These are phyloP conservation scores for Ciconia maguari DNA, from an alignment of 2,113 vertebrate genomes.

Conservation along the genomic window DNA sequence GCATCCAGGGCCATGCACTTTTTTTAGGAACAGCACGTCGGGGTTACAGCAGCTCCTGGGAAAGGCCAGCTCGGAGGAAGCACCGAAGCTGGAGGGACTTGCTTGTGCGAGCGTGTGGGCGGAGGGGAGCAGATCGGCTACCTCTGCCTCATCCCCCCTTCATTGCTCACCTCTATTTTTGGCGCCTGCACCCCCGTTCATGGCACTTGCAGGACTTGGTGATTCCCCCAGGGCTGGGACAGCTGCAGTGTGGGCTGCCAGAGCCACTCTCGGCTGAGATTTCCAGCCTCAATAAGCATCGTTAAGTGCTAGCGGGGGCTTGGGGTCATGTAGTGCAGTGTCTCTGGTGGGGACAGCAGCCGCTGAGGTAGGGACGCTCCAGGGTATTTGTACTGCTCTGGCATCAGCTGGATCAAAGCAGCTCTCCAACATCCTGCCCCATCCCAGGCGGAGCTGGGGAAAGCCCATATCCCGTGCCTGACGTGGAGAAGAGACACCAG, in stretches of 20 bases:
- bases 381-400: not conserved
- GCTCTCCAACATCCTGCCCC: not conserved
- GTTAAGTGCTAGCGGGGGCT: fast-evolving
- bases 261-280: not conserved
- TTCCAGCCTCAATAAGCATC: not conserved
- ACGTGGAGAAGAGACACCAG: not conserved
- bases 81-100: not conserved
- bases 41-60: constrained; percentile 43
- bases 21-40: constrained; percentile 12
- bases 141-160: not conserved
- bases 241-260: constrained; percentile 11
- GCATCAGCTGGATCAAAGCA: not conserved
- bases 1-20: not conserved
- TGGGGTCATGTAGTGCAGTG: not conserved
- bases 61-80: constrained; percentile 52
- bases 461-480: fast-evolving
- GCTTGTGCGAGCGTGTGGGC: not conserved
- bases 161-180: constrained; percentile 49
- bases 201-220: not conserved
- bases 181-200: fast-evolving
- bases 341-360: not conserved
- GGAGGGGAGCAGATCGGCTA: not conserved
- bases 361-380: not conserved
- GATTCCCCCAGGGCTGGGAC: not conserved
- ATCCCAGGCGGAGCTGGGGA: not conserved